Conservation (phyloP, 2,888 invertebrate genomes). For the Teleogryllus oceanicus region DNA sequence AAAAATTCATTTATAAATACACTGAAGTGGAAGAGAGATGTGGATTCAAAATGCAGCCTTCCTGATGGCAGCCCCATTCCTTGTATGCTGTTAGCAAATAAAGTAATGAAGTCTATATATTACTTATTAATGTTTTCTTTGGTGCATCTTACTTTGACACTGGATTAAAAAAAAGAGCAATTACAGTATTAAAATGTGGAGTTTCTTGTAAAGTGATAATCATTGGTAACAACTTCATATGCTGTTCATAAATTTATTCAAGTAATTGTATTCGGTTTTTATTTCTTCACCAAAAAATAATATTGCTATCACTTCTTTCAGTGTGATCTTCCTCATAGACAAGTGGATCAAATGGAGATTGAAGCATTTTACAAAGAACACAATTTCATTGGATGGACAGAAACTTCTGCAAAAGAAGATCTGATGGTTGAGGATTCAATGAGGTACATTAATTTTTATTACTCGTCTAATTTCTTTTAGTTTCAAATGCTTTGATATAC, state of each 20-base stretch:
- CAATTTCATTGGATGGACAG: slow-evolving; percentile 57
- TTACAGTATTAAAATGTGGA: not conserved
- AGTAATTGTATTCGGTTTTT: not conserved
- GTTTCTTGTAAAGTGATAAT: no score
- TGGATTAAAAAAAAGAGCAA: not conserved
- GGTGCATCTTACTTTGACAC: no score
- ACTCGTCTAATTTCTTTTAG: not conserved
- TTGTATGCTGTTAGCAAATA: slow-evolving; percentile 57
- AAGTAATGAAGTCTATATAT: slow-evolving; percentile 45
- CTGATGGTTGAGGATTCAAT: slow-evolving; percentile 57
- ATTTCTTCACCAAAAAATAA: slow-evolving; percentile 19
- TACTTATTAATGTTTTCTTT: no score
- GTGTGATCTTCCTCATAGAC: slow-evolving; percentile 54
- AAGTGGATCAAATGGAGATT: slow-evolving; percentile 54
- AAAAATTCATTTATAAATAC: slow-evolving; percentile 56
- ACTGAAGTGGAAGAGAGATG: slow-evolving; percentile 58
- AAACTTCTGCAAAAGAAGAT: slow-evolving; percentile 58
- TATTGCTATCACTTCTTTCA: slow-evolving; percentile 41
- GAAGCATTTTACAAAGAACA: slow-evolving; percentile 55
- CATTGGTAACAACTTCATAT: no score
- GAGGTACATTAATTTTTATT: slow-evolving; percentile 46
- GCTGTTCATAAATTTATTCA: not conserved
- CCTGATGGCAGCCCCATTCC: slow-evolving; percentile 55
- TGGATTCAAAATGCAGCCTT: slow-evolving; percentile 55
- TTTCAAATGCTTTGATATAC: not conserved